Percentiles rank a stretch among this genome's conserved stretches.
Conservation (phyloP, 2,888 invertebrate genomes). For the Kuschelorhynchus macadamiae region DNA sequence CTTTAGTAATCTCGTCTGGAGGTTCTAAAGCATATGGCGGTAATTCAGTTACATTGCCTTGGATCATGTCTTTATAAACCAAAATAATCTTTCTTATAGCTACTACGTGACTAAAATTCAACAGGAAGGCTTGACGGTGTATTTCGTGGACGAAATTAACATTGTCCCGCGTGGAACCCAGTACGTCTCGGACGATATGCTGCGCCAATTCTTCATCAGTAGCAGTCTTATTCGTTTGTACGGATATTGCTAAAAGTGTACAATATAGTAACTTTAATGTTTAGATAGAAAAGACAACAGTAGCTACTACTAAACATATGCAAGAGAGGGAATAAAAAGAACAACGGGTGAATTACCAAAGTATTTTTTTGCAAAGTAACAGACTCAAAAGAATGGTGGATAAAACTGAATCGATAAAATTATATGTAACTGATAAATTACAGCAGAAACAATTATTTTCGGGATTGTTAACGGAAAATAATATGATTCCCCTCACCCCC, state of each 20-base stretch:
- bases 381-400: too few species aligned
- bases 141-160: conserved; percentile 96
- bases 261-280: too few species aligned
- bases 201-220: conserved; percentile 68
- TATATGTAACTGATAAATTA: too few species aligned
- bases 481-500: too few species aligned
- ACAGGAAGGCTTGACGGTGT: conserved; percentile 91
- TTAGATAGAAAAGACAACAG: too few species aligned
- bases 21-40: conserved; percentile 86
- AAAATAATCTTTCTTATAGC: conserved; percentile 91
- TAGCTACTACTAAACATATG: too few species aligned
- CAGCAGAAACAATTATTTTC: too few species aligned
- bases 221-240: conserved; percentile 64
- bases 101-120: conserved; percentile 88
- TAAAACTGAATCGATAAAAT: background rate
- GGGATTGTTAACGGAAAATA: too few species aligned
- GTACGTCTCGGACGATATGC: conserved; percentile 86
- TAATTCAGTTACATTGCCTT: conserved; percentile 82
- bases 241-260: conserved; percentile 63
- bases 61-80: conserved; percentile 97
- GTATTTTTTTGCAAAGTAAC: too few species aligned
- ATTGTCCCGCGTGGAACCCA: conserved; percentile 90
- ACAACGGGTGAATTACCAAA: too few species aligned
- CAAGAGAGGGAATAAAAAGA: too few species aligned
- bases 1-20: conserved; percentile 68